These are phyloP conservation scores for Orthosia incerta DNA, from an alignment of 2,888 invertebrate genomes.

Conservation along the genomic window DNA sequence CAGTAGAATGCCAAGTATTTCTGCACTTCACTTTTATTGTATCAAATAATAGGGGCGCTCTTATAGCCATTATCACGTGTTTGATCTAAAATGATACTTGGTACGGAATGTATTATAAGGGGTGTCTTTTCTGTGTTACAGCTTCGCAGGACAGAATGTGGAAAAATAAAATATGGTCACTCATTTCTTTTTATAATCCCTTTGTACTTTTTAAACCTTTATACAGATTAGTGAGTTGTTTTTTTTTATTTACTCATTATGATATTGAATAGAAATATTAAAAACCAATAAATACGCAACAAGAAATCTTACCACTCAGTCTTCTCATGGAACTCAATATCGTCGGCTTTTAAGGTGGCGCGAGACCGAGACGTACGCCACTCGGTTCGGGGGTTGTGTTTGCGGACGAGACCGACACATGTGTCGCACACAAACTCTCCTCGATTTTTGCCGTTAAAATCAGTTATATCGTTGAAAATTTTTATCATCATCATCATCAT, in stretches of 20 bases:
- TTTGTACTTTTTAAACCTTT: not conserved
- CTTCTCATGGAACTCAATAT: no score
- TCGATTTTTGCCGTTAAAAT: no score
- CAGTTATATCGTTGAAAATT: no score
- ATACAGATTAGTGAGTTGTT: not conserved
- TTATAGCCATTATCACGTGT: constrained; percentile 91
- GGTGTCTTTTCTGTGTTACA: constrained; percentile 75
- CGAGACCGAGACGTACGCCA: no score
- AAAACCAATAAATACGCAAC: no score
- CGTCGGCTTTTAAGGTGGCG: no score
- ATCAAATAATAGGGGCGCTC: constrained; percentile 91
- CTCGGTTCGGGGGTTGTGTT: no score
- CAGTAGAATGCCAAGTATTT: constrained; percentile 90
- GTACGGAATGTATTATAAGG: constrained; percentile 77
- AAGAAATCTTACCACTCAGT: no score
- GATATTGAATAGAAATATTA: not conserved
- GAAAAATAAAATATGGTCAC: not conserved
- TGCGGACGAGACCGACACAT: no score
- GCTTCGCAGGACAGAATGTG: constrained; percentile 58
- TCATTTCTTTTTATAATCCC: not conserved
- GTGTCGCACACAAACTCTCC: no score
- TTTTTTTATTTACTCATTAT: not conserved
- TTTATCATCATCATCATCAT: no score
- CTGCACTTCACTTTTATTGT: constrained; percentile 91
- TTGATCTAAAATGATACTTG: constrained; percentile 91